Evolutionary conservation across 2,888 invertebrate species (phyloP), one percentile per base, ranked within the genome.

Genomic region (Hydrotaea diabolus): DNA sequence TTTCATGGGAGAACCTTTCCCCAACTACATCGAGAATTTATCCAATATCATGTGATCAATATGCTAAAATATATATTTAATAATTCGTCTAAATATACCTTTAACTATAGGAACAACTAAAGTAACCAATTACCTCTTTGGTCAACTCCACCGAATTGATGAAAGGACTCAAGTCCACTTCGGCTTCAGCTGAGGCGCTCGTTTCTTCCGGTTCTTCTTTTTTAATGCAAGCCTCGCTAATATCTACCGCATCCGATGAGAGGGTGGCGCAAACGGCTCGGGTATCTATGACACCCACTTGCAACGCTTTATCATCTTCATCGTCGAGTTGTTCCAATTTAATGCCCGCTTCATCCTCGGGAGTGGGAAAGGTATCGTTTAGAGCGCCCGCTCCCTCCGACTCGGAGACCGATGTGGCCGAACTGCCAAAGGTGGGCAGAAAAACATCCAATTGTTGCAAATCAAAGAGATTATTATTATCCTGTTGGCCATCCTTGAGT

Each of bases 401-500:
- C 53, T 82, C 78, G 19, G 73, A 66, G n/a, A 21, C 46, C 46
- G 69, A 62, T 19, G 77, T 31, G 57, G 80, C 11, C 43, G 82
- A 77, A 77, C 82, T 87, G 8, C 83, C 80, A 43, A 90, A 87
- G 2, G 88, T 88, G 9, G 91, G 89, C 0, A 91, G 77, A 2
- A 89, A 86, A 0, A 88, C 89, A 2, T 91, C 89, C 71, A 90
- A 57, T 31, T 88, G 89, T 21, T 88, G 89, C 19, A 91, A 78
- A 86, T 91, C 90, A 53, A 89, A 76, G 21, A 88, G 88, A 55
- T 81, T 88, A 26, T 94, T 83, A 13, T 43, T 9, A 17, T 62
- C 62, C 19, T 62, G 62, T 87, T 93, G 85, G 92, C 94, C 86
- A 93, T 90, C 88, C 92, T 93, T 88, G 87, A 93, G 86, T 7